A percentile compares a stretch with the other conserved stretches of the same genome.
Evolutionary conservation across 2,113 vertebrate genomes (phyloP).

Genomic region (Daboia siamensis): DNA sequence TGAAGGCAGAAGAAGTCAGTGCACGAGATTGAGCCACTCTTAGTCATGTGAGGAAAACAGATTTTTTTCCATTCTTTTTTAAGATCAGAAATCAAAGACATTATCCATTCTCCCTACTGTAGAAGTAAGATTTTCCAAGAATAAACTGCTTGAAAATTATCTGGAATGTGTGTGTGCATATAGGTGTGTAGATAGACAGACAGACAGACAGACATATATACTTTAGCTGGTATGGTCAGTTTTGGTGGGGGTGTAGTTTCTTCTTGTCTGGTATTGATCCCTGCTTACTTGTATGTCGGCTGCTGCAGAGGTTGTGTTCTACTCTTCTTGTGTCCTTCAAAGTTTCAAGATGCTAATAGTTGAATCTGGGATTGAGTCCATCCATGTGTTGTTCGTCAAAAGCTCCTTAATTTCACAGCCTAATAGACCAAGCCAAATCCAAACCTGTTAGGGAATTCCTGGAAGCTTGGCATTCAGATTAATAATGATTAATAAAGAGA

Average conservation of each 20-base stretch:
- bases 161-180: background rate
- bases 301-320: background rate
- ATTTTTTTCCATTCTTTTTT: background rate
- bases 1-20: background rate
- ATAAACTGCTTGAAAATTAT: background rate
- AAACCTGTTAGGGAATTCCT: background rate
- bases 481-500: background rate
- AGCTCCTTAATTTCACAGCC: background rate
- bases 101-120: background rate
- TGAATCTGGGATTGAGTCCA: background rate
- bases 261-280: background rate
- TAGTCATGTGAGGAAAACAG: background rate
- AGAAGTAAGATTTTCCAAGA: background rate
- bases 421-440: background rate
- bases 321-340: background rate
- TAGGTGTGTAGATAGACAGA: too few species aligned
- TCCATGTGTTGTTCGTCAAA: background rate
- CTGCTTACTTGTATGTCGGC: background rate
- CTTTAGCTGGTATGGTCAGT: background rate
- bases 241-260: background rate
- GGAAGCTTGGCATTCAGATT: background rate
- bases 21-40: background rate
- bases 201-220: background rate
- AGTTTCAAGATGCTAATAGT: background rate
- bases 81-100: background rate